Base-by-base conservation (phyloP, 2,113 vertebrate species). In the Suricata suricatta region DNA sequence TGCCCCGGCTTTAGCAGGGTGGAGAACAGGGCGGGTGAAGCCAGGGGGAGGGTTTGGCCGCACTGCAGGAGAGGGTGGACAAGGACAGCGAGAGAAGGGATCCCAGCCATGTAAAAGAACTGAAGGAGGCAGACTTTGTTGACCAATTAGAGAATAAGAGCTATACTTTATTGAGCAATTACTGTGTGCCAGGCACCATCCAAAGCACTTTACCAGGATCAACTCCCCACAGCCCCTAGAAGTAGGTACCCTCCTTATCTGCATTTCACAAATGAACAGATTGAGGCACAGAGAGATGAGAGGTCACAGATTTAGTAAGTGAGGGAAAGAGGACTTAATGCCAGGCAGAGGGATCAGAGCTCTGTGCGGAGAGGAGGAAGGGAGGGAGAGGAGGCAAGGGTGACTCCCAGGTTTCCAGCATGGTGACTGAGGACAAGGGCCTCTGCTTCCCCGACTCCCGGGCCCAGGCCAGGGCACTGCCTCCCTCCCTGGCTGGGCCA, bases 61-160 rank as follows among this genome's bases (percentile, higher is more conserved):
- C 5, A 1, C 16, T 5, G 13, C 9, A 3, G 81, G 44, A 89
- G 44, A 72, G 7, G 12, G 0, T 47, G 71, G 25, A 44, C 1
- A 0, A 41, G 47, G 54, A 23, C 41, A 63, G n/a, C 7, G 3
- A 5, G 0, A 17, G 33, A 41, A 5, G 23, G 31, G 3, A n/a
- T 2, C 19, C 21, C 21, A 41, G 21, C 3, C 7, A 50, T 0
- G 8, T 7, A 3, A 41, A 17, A 64, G 87, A 69, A 60, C 1
- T 31, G 17, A 21, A 63, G 41, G 16, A 74, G 50, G 16, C 29
- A 33, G 87, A 63, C 82, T 29, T 1, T n/a, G 38, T 0, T 31
- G n/a, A 16, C 68, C 82, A 29, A 2, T 27, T 10, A 25, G 57
- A 47, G 16, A 60, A 31, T 0, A 35, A 66, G 38, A 38, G 31